These are phyloP conservation scores for Schizaphis graminum DNA, from an alignment of 2,888 invertebrate species.

Conservation along the genomic window DNA sequence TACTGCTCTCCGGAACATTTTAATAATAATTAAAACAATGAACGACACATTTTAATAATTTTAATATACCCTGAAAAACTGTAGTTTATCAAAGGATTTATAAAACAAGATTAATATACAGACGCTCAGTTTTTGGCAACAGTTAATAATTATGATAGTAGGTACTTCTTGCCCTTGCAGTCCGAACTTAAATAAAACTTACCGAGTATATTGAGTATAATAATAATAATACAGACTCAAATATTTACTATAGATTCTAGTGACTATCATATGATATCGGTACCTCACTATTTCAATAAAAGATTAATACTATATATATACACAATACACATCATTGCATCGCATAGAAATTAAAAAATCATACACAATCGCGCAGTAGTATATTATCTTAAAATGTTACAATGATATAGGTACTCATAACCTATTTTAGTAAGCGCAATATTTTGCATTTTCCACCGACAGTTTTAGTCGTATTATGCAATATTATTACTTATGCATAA, in stretches of 20 bases:
- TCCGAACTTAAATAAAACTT: constrained; percentile 7
- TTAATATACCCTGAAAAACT: background rate
- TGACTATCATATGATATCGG: background rate
- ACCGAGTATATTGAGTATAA: background rate
- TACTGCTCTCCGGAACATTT: background rate
- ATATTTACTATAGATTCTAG: background rate
- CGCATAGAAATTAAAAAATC: background rate
- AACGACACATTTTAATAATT: background rate
- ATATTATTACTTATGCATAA: background rate
- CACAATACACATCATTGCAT: background rate
- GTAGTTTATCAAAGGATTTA: background rate
- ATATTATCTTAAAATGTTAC: background rate
- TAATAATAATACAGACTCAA: background rate
- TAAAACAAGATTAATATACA: background rate
- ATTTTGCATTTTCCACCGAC: background rate
- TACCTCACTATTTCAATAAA: background rate
- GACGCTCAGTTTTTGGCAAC: background rate
- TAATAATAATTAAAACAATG: background rate
- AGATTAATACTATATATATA: background rate
- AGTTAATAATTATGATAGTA: constrained; percentile 22
- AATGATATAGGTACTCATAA: background rate
- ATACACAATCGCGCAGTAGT: background rate
- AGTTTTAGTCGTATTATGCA: background rate
- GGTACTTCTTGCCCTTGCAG: background rate
- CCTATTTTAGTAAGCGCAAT: background rate